Conservation (phyloP, 2,888 invertebrate genomes). For the Brenthis daphne region DNA sequence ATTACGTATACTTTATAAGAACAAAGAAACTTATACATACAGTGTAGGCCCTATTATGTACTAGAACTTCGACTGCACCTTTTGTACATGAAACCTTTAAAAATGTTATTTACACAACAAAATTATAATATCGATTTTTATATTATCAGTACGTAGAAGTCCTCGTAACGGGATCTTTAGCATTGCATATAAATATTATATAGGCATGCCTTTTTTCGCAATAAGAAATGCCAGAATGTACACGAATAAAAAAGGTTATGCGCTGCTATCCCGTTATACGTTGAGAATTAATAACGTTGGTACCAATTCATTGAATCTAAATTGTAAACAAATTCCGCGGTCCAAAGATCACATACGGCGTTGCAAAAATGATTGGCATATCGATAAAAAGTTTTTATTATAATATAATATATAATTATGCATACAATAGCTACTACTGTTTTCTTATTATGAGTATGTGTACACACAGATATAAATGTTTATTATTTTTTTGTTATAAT, state of each 20-base stretch:
- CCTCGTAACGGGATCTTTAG: no score
- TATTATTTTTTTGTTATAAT: no score
- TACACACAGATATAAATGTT: no score
- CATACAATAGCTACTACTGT: background rate
- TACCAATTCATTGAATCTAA: slow-evolving; percentile 53
- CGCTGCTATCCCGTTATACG: slow-evolving; percentile 30
- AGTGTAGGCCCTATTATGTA: no score
- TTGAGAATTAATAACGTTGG: slow-evolving; percentile 53
- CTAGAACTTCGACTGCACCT: no score
- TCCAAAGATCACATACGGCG: slow-evolving; percentile 63
- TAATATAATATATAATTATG: background rate
- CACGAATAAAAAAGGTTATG: slow-evolving; percentile 13
- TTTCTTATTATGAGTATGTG: no score
- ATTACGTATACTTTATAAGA: no score
- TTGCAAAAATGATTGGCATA: slow-evolving; percentile 39
- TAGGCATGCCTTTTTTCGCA: background rate
- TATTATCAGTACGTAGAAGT: no score
- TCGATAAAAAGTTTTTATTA: slow-evolving; percentile 4
- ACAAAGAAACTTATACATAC: no score
- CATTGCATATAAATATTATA: background rate
- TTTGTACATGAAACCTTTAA: no score
- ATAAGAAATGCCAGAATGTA: background rate
- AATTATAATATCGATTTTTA: no score
- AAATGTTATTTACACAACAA: no score
- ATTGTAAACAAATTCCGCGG: slow-evolving; percentile 62